Conservation (phyloP, 2,888 invertebrate genomes). For the Dicycla oo region DNA sequence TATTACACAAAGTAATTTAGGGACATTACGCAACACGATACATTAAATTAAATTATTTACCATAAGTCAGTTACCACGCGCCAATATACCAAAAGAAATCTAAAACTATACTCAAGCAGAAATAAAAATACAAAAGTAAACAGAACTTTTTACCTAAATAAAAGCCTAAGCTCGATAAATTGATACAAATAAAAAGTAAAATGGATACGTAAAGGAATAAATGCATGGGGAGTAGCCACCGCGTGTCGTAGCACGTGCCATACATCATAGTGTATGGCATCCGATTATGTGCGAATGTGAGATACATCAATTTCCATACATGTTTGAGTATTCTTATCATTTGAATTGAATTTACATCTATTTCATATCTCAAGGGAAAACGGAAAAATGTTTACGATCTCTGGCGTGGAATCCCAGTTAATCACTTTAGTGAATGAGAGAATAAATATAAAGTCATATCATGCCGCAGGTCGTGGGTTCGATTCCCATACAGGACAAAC, state of each 20-base stretch:
- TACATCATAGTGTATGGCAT: conserved; percentile 15
- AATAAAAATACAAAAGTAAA: no score
- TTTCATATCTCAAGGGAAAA: background rate
- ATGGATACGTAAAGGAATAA: conserved; percentile 34
- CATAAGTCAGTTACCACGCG: no score
- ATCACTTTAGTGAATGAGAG: background rate
- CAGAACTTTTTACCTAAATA: no score
- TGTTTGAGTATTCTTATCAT: conserved; percentile 13
- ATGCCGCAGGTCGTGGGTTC: no score
- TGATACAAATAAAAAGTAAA: conserved; percentile 48
- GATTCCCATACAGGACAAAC: no score
- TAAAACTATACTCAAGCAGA: no score
- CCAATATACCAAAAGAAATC: no score
- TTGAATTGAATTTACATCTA: conserved; percentile 39
- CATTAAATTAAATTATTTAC: no score
- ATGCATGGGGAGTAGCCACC: conserved; percentile 30
- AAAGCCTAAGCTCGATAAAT: conserved; percentile 12
- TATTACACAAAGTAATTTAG: no score
- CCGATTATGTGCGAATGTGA: conserved; percentile 33
- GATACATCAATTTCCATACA: conserved; percentile 33
- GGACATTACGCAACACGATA: no score
- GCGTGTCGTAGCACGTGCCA: no score
- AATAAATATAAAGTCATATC: no score
- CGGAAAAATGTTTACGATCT: background rate
- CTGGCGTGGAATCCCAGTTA: background rate